A percentile compares a stretch with the other conserved stretches of the same genome.
These are phyloP conservation scores for Athrips mouffetella DNA, from an alignment of 2,888 invertebrate genomes.

Conservation along the genomic window DNA sequence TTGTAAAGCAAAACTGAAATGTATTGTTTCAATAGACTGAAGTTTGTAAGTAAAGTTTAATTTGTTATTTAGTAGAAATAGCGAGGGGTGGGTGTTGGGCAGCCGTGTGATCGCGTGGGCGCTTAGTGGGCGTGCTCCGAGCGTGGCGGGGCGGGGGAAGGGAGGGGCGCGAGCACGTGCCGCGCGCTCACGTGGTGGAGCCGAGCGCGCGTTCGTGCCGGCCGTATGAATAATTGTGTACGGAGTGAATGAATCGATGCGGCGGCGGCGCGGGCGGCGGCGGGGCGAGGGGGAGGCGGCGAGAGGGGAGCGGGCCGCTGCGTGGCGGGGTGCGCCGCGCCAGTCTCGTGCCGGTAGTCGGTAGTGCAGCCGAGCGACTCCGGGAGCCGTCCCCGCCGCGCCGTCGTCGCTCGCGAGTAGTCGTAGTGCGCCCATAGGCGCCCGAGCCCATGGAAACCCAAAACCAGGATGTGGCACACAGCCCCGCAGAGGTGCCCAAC, in stretches of 20 bases:
- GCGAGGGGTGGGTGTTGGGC: constrained; percentile 24
- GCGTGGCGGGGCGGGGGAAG: constrained; percentile 31
- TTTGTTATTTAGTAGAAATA: not conserved
- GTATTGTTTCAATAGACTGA: not conserved
- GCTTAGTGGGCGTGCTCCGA: constrained; percentile 45
- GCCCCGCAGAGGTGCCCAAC: constrained; percentile 94
- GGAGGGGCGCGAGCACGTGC: constrained; percentile 64
- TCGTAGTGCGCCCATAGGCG: constrained; percentile 76
- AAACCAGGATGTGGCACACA: constrained; percentile 88
- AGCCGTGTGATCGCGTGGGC: constrained; percentile 44
- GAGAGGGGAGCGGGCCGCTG: constrained; percentile 45
- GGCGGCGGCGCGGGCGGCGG: constrained; percentile 55
- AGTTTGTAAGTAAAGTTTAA: not conserved
- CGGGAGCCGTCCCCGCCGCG: constrained; percentile 80
- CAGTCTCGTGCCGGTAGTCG: constrained; percentile 86
- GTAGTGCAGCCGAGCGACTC: constrained; percentile 82
- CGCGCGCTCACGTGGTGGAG: constrained; percentile 71
- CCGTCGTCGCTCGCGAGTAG: constrained; percentile 76
- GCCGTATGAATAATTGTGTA: constrained; percentile 75
- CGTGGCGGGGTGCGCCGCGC: constrained; percentile 71
- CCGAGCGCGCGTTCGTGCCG: constrained; percentile 63
- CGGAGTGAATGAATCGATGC: constrained; percentile 77
- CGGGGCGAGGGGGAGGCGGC: constrained; percentile 51
- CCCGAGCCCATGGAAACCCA: constrained; percentile 84
- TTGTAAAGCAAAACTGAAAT: not conserved